Evolutionary conservation across 30 jellyfish, hydroid and myxozoan species (phyloP), one percentile per base, ranked within the genome.

Genomic region (Cassiopea andromeda): DNA sequence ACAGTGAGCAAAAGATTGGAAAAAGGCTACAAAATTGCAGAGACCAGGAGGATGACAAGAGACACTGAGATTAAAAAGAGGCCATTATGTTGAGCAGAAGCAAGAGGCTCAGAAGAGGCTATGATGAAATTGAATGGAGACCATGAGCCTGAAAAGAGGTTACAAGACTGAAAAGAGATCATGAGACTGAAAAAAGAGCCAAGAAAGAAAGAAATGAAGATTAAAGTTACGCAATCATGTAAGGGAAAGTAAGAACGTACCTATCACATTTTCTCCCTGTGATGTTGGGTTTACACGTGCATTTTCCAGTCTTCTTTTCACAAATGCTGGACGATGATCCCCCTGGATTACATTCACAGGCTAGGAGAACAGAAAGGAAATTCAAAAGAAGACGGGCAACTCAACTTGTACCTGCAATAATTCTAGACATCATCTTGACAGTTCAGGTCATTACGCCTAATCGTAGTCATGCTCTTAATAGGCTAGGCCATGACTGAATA

Each of bases 291-390:
- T 80, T 69, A 75, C 98, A 94, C 76, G 75, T 85, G 88, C 98
- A 94, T 44, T 87, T 97, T 1, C 98, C 98, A 7, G 94, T 81
- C 60, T 81, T 83, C 85, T 93, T 93, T 16, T 93, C 97, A 50
- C 98, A 93, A 54, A 82, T 77, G 7, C 60, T 76, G 85, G 84
- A 68, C 27, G 73, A 6, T 49, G 98, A 93, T 44, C 98, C 98
- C 12, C 98, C 97, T 18, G 85, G 73, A 85, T 94, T 93, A 71
- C 98, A 93, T 1, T 80, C 82, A 84, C 98, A 93, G 1, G 98
- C 98, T 93, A 78, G 7, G 79, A 85, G 47, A 7, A 57, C 64
- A 54, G 64, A 54, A 85, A 5, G 75, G 10, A 19, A 64, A 27
- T 27, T 27, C 38, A 27, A 27, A 27, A 27, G 38, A 27, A 27